Evolutionary conservation across 2,797 vertebrate genomes (phyloP), one percentile per base, ranked within the genome.

Genomic region (Manis pentadactyla): DNA sequence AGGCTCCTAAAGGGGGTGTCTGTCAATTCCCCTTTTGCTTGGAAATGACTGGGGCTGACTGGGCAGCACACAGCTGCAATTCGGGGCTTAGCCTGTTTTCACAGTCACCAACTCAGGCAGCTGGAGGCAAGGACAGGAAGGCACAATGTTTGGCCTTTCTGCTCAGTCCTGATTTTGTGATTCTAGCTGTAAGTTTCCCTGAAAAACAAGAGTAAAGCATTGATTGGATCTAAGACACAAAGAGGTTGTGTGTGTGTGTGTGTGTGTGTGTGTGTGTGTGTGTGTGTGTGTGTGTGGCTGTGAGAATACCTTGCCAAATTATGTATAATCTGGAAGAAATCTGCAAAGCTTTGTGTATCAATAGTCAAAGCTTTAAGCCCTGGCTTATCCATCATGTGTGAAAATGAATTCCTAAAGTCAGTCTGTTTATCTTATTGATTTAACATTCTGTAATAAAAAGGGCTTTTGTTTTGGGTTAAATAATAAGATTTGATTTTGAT

Each of bases 1-100:
- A 96, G 96, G 93, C 87, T 97, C 97, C 71, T 95, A 92, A 98
- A 98, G 89, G 0, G 6, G 96, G 57, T 85, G 96, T 83, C 97
- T 96, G 79, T 94, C 84, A 59, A 0, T 89, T 85, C 87, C 96
- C 93, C 69, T 61, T 68, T 0, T 5, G 55, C 94, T 97, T 61
- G 68, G 96, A 95, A 0, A 0, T 93, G 66, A 61, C 46, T 55
- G 53, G 53, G 63, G 71, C 61, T 90, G 96, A 87, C 39, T 49
- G 14, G 66, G 96, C 79, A 64, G 69, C 27, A 59, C 71, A 51
- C 0, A 2, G 57, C 91, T 95, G 63, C 96, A 96, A 96, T 89
- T 91, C 89, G 73, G 55, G 51, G 95, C 53, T 92, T 94, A 87
- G 79, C 23, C 17, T 77, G 18, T 97, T 98, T 97, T 96, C 96